These are phyloP conservation scores for Gopherus evgoodei DNA, from an alignment of 2,113 vertebrate genomes.

Conservation along the genomic window DNA sequence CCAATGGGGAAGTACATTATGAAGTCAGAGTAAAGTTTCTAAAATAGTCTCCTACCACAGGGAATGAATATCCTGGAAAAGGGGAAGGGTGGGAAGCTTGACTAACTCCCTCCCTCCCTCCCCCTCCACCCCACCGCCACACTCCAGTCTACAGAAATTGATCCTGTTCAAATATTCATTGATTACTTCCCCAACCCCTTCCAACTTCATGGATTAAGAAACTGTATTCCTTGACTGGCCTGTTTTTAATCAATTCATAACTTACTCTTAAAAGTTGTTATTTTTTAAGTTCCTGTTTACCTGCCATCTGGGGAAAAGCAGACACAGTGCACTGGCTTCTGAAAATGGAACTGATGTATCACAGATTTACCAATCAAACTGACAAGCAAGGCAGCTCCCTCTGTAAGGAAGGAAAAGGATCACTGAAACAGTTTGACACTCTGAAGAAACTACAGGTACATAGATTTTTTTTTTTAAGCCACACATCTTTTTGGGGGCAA, in stretches of 20 bases:
- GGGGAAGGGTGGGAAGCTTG: not conserved
- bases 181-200: not conserved
- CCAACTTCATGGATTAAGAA: rapidly evolving
- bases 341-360: constrained; percentile 93
- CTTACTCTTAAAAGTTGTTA: not conserved
- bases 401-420: constrained; percentile 70
- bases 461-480: not conserved
- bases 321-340: constrained; percentile 91
- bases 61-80: not conserved
- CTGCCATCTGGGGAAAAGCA: constrained; percentile 95
- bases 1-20: not conserved
- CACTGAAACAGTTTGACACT: rapidly evolving
- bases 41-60: not conserved
- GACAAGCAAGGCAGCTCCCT: constrained; percentile 90
- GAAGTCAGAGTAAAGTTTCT: not conserved
- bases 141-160: not conserved
- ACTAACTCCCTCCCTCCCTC: not conserved
- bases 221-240: not conserved
- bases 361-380: constrained; percentile 88
- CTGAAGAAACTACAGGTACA: not conserved
- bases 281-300: constrained; percentile 69
- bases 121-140: too few species aligned
- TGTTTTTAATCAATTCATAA: not conserved
- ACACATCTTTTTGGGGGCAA: not conserved
- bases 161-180: not conserved